Evolutionary conservation across 2,888 invertebrate species (phyloP), one percentile per base, ranked within the genome.

Genomic region (Steinernema scapterisci): DNA sequence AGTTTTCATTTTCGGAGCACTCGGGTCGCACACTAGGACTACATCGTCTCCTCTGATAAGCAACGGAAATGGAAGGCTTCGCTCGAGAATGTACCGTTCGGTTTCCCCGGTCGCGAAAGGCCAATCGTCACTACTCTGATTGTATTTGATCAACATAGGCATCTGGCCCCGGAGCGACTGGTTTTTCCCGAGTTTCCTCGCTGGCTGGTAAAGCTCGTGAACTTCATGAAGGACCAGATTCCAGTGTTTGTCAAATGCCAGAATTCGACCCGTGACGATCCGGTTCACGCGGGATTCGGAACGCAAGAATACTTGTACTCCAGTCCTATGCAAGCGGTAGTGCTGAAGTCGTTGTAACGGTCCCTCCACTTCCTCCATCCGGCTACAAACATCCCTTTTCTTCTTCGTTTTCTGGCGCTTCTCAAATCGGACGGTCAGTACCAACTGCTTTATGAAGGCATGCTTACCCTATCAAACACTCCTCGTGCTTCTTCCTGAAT

Each of bases 191-290:
- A 76, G 45, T 25, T 73, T 52, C 21, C 25, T 43, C 9, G 75
- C 54, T 5, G 80, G 79, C 63, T 70, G 73, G 48, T 77, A 84
- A 2, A 78, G 70, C 52, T 83, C 83, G 70, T 82, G 76, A 9
- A 79, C 80, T 48, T 85, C 81, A n/a, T 72, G 43, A 31, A 85
- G 52, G 6, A 89, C 87, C 83, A 97, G 88, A 89, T 97, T 97
- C 93, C 94, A 95, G 88, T 95, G 94, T 87, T 93, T 95, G 89
- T 97, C 97, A 88, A 94, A 97, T 1, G 93, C 93, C 21, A 92
- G 91, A 31, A 96, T 89, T 81, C 16, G 38, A 9, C 25, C 63
- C 7, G 38, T 63, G 5, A 63, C 7, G 2, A 63, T 27, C 11
- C 63, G 63, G 16, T 31, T 63, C 25, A 63, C 63, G 27, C 63